Evolutionary conservation across 2,113 vertebrate genomes (phyloP).

Genomic region (Nyctereutes procyonoides): DNA sequence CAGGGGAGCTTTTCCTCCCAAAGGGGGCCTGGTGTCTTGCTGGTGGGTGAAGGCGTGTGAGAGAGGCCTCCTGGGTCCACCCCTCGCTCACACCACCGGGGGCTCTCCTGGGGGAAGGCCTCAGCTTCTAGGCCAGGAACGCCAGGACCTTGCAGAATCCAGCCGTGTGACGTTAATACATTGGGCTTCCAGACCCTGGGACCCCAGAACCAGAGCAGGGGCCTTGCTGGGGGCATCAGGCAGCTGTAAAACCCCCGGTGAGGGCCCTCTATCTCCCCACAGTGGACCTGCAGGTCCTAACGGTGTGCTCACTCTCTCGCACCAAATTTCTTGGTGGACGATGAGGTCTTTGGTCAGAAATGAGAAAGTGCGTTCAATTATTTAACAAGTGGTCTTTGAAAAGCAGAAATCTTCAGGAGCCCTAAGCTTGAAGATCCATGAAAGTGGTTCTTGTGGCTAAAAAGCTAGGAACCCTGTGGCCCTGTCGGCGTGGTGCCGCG

Average conservation of each 20-base stretch:
- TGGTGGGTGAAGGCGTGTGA: accelerated
- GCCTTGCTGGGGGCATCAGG: too few species aligned
- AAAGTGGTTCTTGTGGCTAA: neutral
- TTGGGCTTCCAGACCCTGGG: neutral
- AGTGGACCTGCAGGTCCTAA: accelerated
- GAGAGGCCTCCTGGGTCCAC: neutral
- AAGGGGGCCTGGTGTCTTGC: accelerated
- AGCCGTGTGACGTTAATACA: accelerated
- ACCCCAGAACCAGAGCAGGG: accelerated
- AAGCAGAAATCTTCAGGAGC: neutral
- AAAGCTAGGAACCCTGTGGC: neutral
- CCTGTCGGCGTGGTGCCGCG: accelerated
- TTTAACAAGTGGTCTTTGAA: neutral
- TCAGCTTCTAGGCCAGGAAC: neutral
- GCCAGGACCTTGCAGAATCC: neutral
- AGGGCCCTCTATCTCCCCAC: accelerated
- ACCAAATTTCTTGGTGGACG: accelerated
- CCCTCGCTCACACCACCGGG: neutral
- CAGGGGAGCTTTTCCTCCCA: neutral
- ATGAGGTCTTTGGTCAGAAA: neutral
- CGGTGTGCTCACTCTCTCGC: accelerated
- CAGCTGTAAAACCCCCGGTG: accelerated
- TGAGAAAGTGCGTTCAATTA: neutral
- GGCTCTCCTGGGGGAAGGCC: neutral
- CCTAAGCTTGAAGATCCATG: neutral